These are phyloP conservation scores for Agraylea sexmaculata DNA, from an alignment of 1,140 invertebrate genomes.

Conservation along the genomic window DNA sequence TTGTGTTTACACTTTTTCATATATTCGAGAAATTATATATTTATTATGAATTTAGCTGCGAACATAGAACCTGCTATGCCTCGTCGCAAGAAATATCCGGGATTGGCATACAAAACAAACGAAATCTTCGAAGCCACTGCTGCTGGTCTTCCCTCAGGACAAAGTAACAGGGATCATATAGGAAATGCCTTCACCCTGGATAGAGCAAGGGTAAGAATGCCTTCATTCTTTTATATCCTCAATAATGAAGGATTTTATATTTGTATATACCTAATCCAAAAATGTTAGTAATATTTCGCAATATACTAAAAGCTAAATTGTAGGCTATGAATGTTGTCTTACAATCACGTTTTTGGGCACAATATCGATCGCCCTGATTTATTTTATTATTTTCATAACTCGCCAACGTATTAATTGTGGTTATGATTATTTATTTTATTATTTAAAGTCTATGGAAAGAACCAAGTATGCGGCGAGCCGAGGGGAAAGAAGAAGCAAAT, in stretches of 20 bases:
- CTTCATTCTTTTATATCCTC: background rate
- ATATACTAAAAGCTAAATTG: no score
- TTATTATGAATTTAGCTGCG: conserved; percentile 10
- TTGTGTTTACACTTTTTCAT: no score
- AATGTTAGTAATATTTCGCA: no score
- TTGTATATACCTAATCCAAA: background rate
- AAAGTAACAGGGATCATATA: conserved; percentile 34
- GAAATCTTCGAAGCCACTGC: conserved; percentile 58
- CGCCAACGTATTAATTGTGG: background rate
- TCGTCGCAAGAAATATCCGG: conserved; percentile 74
- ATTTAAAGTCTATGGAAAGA: conserved; percentile 21
- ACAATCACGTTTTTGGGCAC: background rate
- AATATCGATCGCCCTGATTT: background rate
- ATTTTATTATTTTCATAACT: background rate
- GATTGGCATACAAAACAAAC: conserved; percentile 71
- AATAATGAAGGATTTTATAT: no score
- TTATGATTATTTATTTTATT: no score
- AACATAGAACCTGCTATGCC: conserved; percentile 66
- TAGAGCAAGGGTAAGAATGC: conserved; percentile 42
- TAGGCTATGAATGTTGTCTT: conserved; percentile 16
- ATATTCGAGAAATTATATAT: no score
- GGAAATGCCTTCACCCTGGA: conserved; percentile 33
- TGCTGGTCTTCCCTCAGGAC: conserved; percentile 23
- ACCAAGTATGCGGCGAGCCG: conserved; percentile 25
- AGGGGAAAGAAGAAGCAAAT: conserved; percentile 52